Percentiles rank a stretch among this genome's conserved stretches.
These are phyloP conservation scores for Callimorpha dominula DNA, from an alignment of 2,888 invertebrate species.

Conservation along the genomic window DNA sequence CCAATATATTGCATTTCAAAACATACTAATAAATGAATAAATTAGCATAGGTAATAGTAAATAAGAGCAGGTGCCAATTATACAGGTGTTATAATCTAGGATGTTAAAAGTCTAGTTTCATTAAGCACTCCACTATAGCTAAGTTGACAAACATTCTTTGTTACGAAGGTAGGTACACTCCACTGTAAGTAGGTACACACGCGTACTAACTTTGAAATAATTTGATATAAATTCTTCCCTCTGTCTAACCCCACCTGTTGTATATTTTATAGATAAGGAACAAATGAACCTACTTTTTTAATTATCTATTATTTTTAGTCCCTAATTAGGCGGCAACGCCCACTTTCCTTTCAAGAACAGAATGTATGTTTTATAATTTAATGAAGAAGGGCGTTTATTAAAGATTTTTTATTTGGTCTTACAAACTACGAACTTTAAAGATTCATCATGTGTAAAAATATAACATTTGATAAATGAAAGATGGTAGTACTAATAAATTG, in stretches of 20 bases:
- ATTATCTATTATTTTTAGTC: slow-evolving; percentile 48
- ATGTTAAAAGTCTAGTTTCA: background rate
- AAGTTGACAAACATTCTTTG: background rate
- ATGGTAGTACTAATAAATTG: background rate
- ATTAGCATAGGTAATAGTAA: background rate
- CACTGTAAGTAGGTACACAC: slow-evolving; percentile 24
- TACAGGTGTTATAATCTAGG: background rate
- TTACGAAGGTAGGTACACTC: background rate
- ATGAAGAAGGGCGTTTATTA: background rate
- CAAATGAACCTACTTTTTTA: slow-evolving; percentile 41
- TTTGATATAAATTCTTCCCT: slow-evolving; percentile 50
- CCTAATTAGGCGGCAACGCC: slow-evolving; percentile 49
- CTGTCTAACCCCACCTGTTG: slow-evolving; percentile 48
- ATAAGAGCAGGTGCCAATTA: background rate
- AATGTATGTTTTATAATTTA: background rate
- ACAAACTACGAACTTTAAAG: background rate
- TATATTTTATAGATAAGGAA: slow-evolving; percentile 55
- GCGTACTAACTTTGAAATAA: slow-evolving; percentile 45
- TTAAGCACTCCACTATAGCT: background rate
- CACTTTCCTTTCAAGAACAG: slow-evolving; percentile 35
- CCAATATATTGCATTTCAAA: background rate
- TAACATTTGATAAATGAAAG: background rate
- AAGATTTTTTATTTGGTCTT: background rate
- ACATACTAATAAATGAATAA: background rate
- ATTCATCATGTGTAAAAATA: background rate